Evolutionary conservation across 2,888 invertebrate genomes (phyloP).

Genomic region (Meiosimyza platycephala): DNA sequence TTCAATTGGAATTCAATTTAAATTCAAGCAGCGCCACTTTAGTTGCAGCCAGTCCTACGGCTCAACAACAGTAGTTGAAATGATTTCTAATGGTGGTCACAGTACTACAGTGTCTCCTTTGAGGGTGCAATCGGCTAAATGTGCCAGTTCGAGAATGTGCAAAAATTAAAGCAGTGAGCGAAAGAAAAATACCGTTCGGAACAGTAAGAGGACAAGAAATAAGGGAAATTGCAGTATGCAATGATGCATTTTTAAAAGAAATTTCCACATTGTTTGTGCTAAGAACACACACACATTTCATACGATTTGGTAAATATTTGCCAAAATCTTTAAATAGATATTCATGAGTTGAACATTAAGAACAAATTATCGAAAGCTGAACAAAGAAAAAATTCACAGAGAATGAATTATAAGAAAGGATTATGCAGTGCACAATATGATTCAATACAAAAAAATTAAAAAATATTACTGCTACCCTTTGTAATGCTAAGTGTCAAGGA

Average conservation of each 20-base stretch:
- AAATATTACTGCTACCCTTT: too few species aligned
- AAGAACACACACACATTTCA: slow-evolving; percentile 2
- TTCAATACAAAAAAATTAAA: too few species aligned
- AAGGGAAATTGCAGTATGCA: background rate
- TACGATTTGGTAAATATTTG: background rate
- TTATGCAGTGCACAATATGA: too few species aligned
- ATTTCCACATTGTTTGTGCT: background rate
- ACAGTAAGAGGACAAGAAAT: background rate
- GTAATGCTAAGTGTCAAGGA: too few species aligned
- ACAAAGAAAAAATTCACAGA: too few species aligned
- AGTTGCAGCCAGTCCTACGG: slow-evolving; percentile 13
- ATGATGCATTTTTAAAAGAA: background rate
- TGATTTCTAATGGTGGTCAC: slow-evolving; percentile 3
- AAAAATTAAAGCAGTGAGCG: background rate
- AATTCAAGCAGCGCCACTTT: slow-evolving; percentile 35
- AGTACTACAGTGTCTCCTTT: background rate
- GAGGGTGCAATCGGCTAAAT: background rate
- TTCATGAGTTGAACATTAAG: slow-evolving; percentile 12
- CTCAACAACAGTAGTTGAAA: background rate
- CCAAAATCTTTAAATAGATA: background rate
- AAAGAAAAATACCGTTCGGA: background rate
- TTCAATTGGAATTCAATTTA: slow-evolving; percentile 36
- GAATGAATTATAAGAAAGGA: too few species aligned
- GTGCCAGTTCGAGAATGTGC: background rate
- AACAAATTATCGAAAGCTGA: slow-evolving; percentile 4